Conservation (phyloP, 2,888 invertebrate species). For the Nemapogon koenigi region DNA sequence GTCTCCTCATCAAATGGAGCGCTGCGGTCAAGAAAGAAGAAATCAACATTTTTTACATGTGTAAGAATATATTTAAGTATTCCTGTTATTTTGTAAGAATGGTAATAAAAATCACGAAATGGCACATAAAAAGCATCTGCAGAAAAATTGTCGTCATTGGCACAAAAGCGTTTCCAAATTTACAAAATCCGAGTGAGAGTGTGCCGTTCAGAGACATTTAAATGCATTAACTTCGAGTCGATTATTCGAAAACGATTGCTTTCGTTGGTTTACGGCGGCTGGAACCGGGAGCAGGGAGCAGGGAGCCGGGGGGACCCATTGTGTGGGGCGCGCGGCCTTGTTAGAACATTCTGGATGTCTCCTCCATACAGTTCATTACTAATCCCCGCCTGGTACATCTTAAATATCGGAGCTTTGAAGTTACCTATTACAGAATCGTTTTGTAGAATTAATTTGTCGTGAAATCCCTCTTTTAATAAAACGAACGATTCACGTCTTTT, state of each 20-base stretch:
- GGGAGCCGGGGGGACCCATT: background rate
- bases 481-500: constrained; percentile 4
- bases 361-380: too few relatives aligned
- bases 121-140: too few relatives aligned
- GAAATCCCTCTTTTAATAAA: constrained; percentile 1
- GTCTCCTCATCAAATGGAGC: too few relatives aligned
- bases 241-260: constrained; percentile 25
- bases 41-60: too few relatives aligned
- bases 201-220: constrained; percentile 23
- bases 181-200: background rate
- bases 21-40: too few relatives aligned
- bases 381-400: background rate
- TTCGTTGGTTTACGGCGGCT: constrained; percentile 22
- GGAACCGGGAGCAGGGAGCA: background rate
- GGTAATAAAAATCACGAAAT: too few relatives aligned
- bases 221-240: constrained; percentile 32
- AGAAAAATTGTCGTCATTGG: too few relatives aligned
- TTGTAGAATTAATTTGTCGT: constrained; percentile 6
- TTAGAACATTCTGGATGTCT: background rate
- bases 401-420: constrained; percentile 2
- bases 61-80: too few relatives aligned
- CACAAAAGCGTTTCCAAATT: too few relatives aligned
- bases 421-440: constrained; percentile 4
- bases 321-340: too few relatives aligned
- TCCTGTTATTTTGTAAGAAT: too few relatives aligned